Evolutionary conservation across 2,888 invertebrate species (phyloP), one percentile per base, ranked within the genome.

Genomic region (Drosophila meridiana): DNA sequence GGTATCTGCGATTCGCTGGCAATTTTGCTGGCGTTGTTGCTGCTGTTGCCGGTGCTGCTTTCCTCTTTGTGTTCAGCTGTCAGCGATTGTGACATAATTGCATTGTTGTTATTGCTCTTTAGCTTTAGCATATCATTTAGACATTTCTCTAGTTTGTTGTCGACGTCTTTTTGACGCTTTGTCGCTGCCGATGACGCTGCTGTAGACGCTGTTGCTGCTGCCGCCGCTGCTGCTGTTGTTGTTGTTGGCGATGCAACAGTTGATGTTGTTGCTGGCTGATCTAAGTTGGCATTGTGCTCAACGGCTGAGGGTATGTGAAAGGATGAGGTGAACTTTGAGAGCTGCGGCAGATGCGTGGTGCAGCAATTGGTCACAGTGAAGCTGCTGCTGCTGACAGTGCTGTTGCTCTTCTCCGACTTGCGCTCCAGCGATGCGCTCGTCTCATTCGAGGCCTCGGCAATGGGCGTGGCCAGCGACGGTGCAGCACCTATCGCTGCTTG

Each of bases 71-170:
- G 84, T 42, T 79, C 87, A 74, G 57, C 73, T 73, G 82, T 78
- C 69, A 71, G 65, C 60, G 77, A 75, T 56, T 79, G 82, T 69
- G 76, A 77, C 70, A 80, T 76, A 69, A 75, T 56, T 73, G 70
- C 71, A 71, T 67, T 78, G 76, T 60, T 68, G 67, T 68, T 86
- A 65, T 67, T 82, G 60, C 77, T 87, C 61, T 89, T 91, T 76
- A 92, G 84, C 90, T 92, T 92, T 69, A 92, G 81, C 89, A 92
- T 92, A 77, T 93, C 93, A 78, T 92, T 92, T 30, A 92, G 80
- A 75, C 92, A 91, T 87, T 93, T 93, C 78, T 93, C 93, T 69
- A 92, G 87, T 83, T 93, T 93, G 82, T 93, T 93, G 84, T 93
- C 93, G 60, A 90, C 90, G 70, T 93, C 93, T 87, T 93, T 93